Evolutionary conservation across 2,888 invertebrate genomes (phyloP).

Genomic region (Drepana falcataria): DNA sequence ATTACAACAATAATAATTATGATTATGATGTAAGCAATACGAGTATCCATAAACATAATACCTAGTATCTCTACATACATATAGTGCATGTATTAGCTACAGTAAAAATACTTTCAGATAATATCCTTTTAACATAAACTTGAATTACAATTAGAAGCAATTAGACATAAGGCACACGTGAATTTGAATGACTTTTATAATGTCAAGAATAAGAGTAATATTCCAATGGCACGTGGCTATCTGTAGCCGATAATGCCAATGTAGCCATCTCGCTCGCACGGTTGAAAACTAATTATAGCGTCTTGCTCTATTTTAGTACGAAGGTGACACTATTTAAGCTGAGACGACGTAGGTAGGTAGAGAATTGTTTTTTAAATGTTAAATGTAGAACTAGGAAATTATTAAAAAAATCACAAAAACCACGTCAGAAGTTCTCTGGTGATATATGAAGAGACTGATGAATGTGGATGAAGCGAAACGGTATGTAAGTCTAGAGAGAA

Average conservation of each 20-base stretch:
- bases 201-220: neutral
- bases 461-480: too few species aligned
- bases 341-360: slow-evolving; percentile 3
- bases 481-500: too few species aligned
- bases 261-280: slow-evolving; percentile 29
- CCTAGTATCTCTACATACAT: too few species aligned
- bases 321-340: slow-evolving; percentile 53
- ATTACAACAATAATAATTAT: too few species aligned
- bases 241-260: slow-evolving; percentile 15
- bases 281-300: slow-evolving; percentile 34
- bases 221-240: slow-evolving; percentile 1
- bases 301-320: slow-evolving; percentile 49
- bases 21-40: too few species aligned
- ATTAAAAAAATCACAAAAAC: too few species aligned
- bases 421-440: too few species aligned
- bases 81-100: neutral
- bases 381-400: neutral
- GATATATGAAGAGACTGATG: too few species aligned
- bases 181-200: neutral
- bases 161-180: neutral
- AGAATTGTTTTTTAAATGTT: neutral
- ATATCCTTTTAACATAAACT: slow-evolving; percentile 3
- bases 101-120: slow-evolving; percentile 1
- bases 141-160: neutral
- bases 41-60: too few species aligned